Evolutionary conservation across 2,797 vertebrate species (phyloP).

Genomic region (Falco columbarius): DNA sequence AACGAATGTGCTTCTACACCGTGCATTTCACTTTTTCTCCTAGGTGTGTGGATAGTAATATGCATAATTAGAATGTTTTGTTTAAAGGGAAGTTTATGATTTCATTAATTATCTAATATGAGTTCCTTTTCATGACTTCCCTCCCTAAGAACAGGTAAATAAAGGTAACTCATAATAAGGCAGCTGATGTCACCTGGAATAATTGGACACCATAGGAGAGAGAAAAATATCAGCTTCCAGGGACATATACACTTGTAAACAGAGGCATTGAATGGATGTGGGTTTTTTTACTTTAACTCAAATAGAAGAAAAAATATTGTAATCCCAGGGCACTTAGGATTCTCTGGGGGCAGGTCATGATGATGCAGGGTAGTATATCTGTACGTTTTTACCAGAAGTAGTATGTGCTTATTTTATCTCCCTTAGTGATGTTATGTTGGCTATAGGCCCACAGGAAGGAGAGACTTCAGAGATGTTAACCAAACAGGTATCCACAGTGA

Average conservation of each 20-base stretch:
- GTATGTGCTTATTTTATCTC: not conserved
- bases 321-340: not conserved
- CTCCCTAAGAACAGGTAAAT: not conserved
- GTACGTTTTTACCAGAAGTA: not conserved
- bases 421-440: not conserved
- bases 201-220: not conserved
- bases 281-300: not conserved
- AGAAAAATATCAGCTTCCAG: not conserved
- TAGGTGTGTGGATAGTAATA: not conserved
- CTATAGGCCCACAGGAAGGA: not conserved
- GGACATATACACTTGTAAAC: not conserved
- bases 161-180: not conserved
- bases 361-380: not conserved
- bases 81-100: not conserved
- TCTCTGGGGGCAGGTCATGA: not conserved
- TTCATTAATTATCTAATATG: not conserved
- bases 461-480: not conserved
- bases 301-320: not conserved
- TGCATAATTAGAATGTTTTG: not conserved
- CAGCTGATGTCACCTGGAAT: not conserved
- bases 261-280: not conserved
- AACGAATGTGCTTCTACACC: not conserved
- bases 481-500: not conserved
- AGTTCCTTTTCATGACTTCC: not conserved
- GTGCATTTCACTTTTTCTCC: not conserved